phyloP scores from a whole-genome alignment of 2,113 vertebrate genomes.

The Mugil cephalus region DNA sequence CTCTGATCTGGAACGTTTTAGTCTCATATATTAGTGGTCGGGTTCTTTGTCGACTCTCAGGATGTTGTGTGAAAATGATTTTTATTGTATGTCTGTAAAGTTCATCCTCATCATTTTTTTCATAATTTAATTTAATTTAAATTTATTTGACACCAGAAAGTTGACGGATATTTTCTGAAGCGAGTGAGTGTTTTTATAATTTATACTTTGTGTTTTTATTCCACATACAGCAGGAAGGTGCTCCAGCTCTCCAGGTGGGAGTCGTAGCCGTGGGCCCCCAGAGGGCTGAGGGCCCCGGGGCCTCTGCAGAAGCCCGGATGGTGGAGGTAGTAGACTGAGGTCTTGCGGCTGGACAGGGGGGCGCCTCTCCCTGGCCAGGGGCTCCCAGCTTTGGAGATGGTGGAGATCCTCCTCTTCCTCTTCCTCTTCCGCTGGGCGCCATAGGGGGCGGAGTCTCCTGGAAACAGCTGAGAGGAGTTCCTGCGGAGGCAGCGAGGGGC shows the following conservation, averaged over 20 bases:
- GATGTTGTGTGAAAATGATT: no score
- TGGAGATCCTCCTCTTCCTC: slow-evolving; percentile 75
- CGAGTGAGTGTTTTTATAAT: no score
- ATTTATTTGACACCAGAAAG: no score
- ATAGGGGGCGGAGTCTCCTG: slow-evolving; percentile 57
- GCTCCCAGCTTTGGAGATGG: slow-evolving; percentile 75
- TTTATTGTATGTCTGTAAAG: no score
- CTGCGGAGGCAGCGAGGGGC: slow-evolving; percentile 85
- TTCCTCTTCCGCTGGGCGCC: slow-evolving; percentile 77
- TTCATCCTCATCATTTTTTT: no score
- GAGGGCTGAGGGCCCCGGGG: slow-evolving; percentile 38
- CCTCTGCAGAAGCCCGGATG: slow-evolving; percentile 51
- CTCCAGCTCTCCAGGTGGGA: slow-evolving; percentile 83
- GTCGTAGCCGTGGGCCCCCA: slow-evolving; percentile 54
- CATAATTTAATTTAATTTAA: no score
- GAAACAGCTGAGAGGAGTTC: slow-evolving; percentile 81
- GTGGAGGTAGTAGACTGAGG: slow-evolving; percentile 63
- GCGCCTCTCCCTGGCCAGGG: slow-evolving; percentile 72
- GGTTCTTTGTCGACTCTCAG: no score
- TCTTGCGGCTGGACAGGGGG: slow-evolving; percentile 58
- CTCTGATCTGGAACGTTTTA: no score
- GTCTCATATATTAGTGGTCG: no score
- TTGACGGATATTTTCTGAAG: no score
- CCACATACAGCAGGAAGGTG: slow-evolving; percentile 89
- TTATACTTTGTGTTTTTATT: no score